Evolutionary conservation across 1,140 invertebrate species (phyloP).

Genomic region (Drosophila serrata): DNA sequence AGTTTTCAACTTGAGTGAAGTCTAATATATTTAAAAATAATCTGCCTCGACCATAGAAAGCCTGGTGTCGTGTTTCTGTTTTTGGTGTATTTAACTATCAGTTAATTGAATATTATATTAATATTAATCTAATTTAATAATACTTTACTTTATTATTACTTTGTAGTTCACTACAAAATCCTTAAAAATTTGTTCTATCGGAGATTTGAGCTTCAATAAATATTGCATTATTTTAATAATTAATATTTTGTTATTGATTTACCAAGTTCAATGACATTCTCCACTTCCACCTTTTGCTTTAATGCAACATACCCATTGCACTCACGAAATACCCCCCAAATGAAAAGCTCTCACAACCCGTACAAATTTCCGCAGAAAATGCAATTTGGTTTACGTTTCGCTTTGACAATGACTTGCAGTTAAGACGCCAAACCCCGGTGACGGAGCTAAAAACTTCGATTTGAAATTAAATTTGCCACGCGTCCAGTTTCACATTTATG

Average conservation of each 20-base stretch:
- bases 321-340: not conserved
- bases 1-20: too few relatives aligned
- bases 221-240: too few relatives aligned
- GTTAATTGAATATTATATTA: too few relatives aligned
- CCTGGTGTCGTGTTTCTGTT: too few relatives aligned
- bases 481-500: slow-evolving; percentile 35
- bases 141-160: too few relatives aligned
- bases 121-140: too few relatives aligned
- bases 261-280: not conserved
- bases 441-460: slow-evolving; percentile 45
- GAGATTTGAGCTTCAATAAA: too few relatives aligned
- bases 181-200: too few relatives aligned
- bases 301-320: not conserved
- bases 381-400: slow-evolving; percentile 51
- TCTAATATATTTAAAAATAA: too few relatives aligned
- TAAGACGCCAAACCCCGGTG: slow-evolving; percentile 38
- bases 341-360: slow-evolving; percentile 19
- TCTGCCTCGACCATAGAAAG: too few relatives aligned
- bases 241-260: not conserved
- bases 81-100: too few relatives aligned
- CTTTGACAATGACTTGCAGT: slow-evolving; percentile 52
- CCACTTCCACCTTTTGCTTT: not conserved
- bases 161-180: too few relatives aligned
- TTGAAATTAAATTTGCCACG: slow-evolving; percentile 55
- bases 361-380: slow-evolving; percentile 37